Percentiles rank a stretch among this genome's conserved stretches.
Conservation (phyloP, 2,113 vertebrate species). For the Myrmecobius fasciatus region DNA sequence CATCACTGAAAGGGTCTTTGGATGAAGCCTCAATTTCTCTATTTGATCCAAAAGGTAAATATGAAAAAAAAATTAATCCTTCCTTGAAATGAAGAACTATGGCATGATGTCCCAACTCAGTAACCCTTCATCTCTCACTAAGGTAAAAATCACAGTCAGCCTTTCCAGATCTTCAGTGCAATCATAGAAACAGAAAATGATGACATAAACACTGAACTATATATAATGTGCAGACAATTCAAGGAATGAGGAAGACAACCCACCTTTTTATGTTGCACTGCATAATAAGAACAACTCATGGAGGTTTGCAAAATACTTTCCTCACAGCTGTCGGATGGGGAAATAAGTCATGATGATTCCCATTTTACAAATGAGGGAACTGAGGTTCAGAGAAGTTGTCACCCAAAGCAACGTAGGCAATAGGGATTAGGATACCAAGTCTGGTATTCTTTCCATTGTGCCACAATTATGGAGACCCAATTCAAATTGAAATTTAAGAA, state of each 20-base stretch:
- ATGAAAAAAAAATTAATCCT: not conserved
- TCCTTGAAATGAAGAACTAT: not conserved
- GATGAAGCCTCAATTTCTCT: not conserved
- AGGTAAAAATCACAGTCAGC: not conserved
- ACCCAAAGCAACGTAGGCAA: not conserved
- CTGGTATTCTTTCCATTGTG: not conserved
- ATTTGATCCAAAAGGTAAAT: not conserved
- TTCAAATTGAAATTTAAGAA: not conserved
- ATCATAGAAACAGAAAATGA: not conserved
- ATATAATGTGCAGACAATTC: not conserved
- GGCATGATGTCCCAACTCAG: not conserved
- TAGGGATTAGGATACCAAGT: not conserved
- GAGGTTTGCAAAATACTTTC: not conserved
- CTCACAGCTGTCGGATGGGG: not conserved
- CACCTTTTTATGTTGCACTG: not conserved
- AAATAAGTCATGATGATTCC: not conserved
- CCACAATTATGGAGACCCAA: not conserved
- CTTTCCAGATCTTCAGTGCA: not conserved
- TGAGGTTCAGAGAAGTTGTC: not conserved
- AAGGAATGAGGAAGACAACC: not conserved
- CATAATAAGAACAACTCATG: not conserved
- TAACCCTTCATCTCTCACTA: not conserved
- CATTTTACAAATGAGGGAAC: constrained; percentile 18
- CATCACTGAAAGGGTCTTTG: not conserved
- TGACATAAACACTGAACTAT: not conserved